These are phyloP conservation scores for Equus quagga DNA, from an alignment of 2,113 vertebrate genomes.

Conservation along the genomic window DNA sequence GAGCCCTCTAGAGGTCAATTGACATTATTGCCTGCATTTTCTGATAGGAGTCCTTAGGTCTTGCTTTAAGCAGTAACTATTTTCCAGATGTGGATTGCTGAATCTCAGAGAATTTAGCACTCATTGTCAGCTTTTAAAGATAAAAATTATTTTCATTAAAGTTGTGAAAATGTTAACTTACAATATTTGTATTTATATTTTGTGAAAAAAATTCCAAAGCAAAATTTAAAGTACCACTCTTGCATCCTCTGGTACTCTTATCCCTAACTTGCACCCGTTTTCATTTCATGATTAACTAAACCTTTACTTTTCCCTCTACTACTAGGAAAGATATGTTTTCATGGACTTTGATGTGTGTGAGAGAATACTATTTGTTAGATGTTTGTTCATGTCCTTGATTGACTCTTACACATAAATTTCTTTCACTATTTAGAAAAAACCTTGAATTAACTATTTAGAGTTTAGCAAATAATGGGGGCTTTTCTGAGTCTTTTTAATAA, in stretches of 20 bases:
- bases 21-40: slow-evolving; percentile 18
- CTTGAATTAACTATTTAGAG: background rate
- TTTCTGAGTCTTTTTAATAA: background rate
- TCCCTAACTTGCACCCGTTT: background rate
- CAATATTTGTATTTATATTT: background rate
- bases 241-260: background rate
- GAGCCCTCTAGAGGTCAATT: slow-evolving; percentile 62
- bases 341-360: background rate
- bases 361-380: background rate
- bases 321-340: background rate
- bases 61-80: background rate
- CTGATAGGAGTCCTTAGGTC: background rate
- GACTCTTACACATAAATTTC: background rate
- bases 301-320: background rate
- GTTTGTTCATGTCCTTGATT: background rate
- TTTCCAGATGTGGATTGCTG: background rate
- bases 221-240: background rate
- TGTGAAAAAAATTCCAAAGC: background rate
- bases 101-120: background rate
- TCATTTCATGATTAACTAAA: background rate
- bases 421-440: background rate
- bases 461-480: background rate
- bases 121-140: background rate
- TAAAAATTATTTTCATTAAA: background rate
- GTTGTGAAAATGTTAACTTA: background rate